Conservation (phyloP, 30 jellyfish, hydroid and myxozoan genomes). For the Aurelia aurita region DNA sequence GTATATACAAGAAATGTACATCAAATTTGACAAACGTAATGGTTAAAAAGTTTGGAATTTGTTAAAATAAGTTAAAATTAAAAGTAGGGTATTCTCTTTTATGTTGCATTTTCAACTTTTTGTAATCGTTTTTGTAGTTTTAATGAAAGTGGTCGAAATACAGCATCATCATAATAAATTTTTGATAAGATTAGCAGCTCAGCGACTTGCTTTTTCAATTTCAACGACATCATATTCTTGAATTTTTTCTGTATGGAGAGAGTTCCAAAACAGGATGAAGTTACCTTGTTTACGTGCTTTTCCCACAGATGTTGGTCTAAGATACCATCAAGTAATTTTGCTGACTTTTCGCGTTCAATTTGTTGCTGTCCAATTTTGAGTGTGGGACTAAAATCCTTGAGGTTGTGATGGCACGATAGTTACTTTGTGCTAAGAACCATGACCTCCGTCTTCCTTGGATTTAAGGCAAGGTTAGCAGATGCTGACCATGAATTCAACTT, state of each 20-base stretch:
- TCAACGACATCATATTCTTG: slow-evolving; percentile 23
- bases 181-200: slow-evolving; percentile 47
- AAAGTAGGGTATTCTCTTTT: too few relatives aligned
- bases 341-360: slow-evolving; percentile 28
- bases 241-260: slow-evolving; percentile 4
- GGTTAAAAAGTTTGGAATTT: too few relatives aligned
- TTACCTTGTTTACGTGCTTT: too few relatives aligned
- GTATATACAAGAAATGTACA: too few relatives aligned
- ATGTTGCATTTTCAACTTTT: slow-evolving; percentile 18
- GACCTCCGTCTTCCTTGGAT: slow-evolving; percentile 40
- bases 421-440: slow-evolving; percentile 34
- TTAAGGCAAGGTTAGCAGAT: slow-evolving; percentile 30
- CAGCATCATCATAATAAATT: slow-evolving; percentile 41
- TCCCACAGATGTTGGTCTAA: slow-evolving; percentile 47
- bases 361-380: slow-evolving; percentile 5
- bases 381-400: slow-evolving; percentile 10
- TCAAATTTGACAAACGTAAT: too few relatives aligned
- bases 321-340: slow-evolving; percentile 29
- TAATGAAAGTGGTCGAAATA: slow-evolving; percentile 39
- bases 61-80: too few relatives aligned
- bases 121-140: slow-evolving; percentile 46
- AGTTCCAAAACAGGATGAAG: neutral
- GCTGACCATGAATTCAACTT: slow-evolving; percentile 13
- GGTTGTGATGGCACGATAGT: too few relatives aligned
- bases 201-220: slow-evolving; percentile 36